Conservation (phyloP, 92 coral and sea anemone genomes). For the Porites rus region DNA sequence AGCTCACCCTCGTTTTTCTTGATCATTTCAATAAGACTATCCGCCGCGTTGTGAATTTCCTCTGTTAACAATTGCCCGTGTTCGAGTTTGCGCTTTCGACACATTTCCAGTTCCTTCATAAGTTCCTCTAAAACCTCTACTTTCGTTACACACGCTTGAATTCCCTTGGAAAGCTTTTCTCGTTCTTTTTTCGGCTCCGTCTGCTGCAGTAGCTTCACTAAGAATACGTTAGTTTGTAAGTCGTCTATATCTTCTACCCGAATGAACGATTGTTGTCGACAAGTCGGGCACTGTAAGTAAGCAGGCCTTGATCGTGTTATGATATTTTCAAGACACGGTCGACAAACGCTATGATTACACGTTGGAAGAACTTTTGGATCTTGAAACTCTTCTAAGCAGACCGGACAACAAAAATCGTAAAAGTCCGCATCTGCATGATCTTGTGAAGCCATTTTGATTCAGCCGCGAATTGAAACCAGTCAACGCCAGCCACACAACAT, state of each 20-base stretch:
- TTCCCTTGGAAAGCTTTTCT: slow-evolving; percentile 62
- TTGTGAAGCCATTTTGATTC: slow-evolving; percentile 46
- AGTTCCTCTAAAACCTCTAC: slow-evolving; percentile 74
- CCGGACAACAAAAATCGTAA: slow-evolving; percentile 67
- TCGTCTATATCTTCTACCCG: slow-evolving; percentile 36
- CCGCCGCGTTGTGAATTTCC: slow-evolving; percentile 74
- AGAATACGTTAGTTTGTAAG: slow-evolving; percentile 49
- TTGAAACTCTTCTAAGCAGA: slow-evolving; percentile 76
- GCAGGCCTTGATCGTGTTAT: slow-evolving; percentile 59
- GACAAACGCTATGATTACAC: slow-evolving; percentile 80
- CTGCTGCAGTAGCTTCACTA: slow-evolving; percentile 40
- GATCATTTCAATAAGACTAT: slow-evolving; percentile 62
- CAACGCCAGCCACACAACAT: not conserved
- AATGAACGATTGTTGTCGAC: slow-evolving; percentile 61
- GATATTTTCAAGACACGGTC: slow-evolving; percentile 63
- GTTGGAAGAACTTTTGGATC: slow-evolving; percentile 73
- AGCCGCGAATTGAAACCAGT: not conserved
- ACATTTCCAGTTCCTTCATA: slow-evolving; percentile 57
- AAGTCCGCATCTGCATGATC: slow-evolving; percentile 22
- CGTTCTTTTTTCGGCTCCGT: slow-evolving; percentile 54
- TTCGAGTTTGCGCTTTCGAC: slow-evolving; percentile 62
- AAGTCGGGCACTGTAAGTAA: slow-evolving; percentile 71
- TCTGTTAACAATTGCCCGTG: slow-evolving; percentile 62
- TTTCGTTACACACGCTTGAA: slow-evolving; percentile 71
- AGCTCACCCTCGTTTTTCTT: slow-evolving; percentile 62